These are phyloP conservation scores for Drosophila eohydei DNA, from an alignment of 2,888 invertebrate genomes.

Conservation along the genomic window DNA sequence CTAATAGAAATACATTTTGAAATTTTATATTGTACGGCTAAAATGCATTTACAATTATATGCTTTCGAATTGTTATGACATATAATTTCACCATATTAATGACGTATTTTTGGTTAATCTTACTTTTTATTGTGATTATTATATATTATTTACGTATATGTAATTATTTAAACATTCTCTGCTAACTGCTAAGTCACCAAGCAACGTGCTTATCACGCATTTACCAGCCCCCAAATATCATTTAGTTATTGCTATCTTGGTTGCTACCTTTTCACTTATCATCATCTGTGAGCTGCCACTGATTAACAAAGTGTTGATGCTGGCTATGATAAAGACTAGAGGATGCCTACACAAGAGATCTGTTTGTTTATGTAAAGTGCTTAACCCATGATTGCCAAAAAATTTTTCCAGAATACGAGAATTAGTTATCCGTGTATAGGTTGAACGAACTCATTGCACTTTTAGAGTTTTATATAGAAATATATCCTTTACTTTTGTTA, in stretches of 20 bases:
- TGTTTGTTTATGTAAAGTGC: background rate
- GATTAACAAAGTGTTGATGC: conserved; percentile 2
- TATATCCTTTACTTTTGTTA: no score
- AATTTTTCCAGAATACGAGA: background rate
- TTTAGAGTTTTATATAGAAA: no score
- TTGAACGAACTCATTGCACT: no score
- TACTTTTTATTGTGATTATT: background rate
- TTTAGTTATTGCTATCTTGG: background rate
- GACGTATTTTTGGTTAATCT: conserved; percentile 14
- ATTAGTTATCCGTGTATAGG: background rate
- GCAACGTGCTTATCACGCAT: conserved; percentile 9
- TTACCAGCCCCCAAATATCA: background rate
- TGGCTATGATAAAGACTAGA: background rate
- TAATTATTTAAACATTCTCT: background rate
- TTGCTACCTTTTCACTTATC: conserved; percentile 20
- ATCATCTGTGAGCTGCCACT: conserved; percentile 4
- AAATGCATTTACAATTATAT: background rate
- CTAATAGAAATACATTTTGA: conserved; percentile 32
- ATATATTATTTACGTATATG: background rate
- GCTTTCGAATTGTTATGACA: background rate
- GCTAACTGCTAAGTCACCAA: background rate
- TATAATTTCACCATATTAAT: conserved; percentile 26
- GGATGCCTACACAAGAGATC: background rate
- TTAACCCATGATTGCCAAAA: background rate
- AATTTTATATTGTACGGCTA: conserved; percentile 1